A percentile compares a stretch with the other conserved stretches of the same genome.
Evolutionary conservation across 2,113 vertebrate species (phyloP).

Genomic region (Gavialis gangeticus): DNA sequence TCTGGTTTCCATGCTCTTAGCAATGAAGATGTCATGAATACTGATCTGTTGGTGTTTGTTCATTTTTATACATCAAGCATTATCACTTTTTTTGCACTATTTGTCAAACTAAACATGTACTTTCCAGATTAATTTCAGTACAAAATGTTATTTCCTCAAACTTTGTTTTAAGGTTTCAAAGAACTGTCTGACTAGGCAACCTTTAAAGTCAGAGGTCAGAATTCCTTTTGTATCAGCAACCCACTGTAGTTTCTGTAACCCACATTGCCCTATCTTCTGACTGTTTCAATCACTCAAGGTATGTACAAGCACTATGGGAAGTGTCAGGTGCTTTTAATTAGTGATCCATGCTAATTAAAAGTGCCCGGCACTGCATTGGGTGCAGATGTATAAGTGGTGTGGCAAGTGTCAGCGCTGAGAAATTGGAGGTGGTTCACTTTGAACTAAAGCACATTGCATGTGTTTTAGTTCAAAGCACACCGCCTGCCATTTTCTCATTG

Average conservation of each 20-base stretch:
- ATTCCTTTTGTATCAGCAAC: not conserved
- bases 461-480: too few relatives aligned
- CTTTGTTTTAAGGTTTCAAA: not conserved
- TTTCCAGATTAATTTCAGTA: not conserved
- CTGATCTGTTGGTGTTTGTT: not conserved
- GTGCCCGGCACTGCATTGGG: too few relatives aligned
- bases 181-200: not conserved
- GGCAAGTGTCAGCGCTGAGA: too few relatives aligned
- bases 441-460: too few relatives aligned
- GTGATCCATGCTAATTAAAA: too few relatives aligned
- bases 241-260: rapidly evolving
- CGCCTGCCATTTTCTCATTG: too few relatives aligned
- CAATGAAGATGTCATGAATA: not conserved
- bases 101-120: not conserved
- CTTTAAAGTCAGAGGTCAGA: not conserved
- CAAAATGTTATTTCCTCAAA: not conserved
- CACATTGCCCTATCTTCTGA: not conserved
- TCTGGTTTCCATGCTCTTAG: not conserved
- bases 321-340: not conserved
- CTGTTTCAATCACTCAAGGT: not conserved
- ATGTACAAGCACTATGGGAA: not conserved
- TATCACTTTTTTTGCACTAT: not conserved
- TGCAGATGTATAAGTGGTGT: too few relatives aligned
- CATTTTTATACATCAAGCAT: not conserved
- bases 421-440: too few relatives aligned